These are phyloP conservation scores for Drosophila varians DNA, from an alignment of 1,140 invertebrate species.

Conservation along the genomic window DNA sequence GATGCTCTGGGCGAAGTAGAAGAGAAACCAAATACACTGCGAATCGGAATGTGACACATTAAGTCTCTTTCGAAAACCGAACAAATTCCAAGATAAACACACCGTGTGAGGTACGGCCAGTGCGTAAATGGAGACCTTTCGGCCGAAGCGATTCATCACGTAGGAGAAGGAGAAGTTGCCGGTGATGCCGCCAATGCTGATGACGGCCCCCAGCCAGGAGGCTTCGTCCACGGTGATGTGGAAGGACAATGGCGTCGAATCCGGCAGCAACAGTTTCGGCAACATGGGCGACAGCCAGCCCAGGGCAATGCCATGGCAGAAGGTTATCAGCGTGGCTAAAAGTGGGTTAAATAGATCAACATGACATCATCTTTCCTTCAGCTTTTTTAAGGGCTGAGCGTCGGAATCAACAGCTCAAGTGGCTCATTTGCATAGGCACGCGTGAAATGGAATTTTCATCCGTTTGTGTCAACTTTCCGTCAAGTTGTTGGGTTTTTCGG, in stretches of 20 bases:
- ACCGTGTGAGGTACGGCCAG: conserved; percentile 75
- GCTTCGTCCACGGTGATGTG: conserved; percentile 62
- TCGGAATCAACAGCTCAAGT: conserved; percentile 33
- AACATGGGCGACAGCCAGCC: conserved; percentile 84
- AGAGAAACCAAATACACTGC: conserved; percentile 69
- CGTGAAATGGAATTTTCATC: conserved; percentile 24
- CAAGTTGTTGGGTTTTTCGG: not conserved
- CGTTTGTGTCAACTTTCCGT: conserved; percentile 22
- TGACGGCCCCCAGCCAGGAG: conserved; percentile 77
- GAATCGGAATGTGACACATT: not conserved
- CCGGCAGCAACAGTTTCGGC: conserved; percentile 68
- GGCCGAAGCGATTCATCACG: conserved; percentile 81
- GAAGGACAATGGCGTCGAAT: conserved; percentile 67
- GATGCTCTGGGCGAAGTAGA: conserved; percentile 70
- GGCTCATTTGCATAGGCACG: conserved; percentile 34
- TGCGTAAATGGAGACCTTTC: conserved; percentile 64
- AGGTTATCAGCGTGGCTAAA: conserved; percentile 83
- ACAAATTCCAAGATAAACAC: conserved; percentile 24
- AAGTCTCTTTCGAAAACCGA: not conserved
- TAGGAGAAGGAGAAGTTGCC: conserved; percentile 79
- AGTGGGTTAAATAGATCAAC: conserved; percentile 18
- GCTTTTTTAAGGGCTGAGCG: not conserved
- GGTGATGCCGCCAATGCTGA: conserved; percentile 70
- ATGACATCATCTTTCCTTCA: conserved; percentile 18
- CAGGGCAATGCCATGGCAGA: conserved; percentile 84